Base-by-base conservation (phyloP, 2,113 vertebrate species). In the Ictalurus punctatus region DNA sequence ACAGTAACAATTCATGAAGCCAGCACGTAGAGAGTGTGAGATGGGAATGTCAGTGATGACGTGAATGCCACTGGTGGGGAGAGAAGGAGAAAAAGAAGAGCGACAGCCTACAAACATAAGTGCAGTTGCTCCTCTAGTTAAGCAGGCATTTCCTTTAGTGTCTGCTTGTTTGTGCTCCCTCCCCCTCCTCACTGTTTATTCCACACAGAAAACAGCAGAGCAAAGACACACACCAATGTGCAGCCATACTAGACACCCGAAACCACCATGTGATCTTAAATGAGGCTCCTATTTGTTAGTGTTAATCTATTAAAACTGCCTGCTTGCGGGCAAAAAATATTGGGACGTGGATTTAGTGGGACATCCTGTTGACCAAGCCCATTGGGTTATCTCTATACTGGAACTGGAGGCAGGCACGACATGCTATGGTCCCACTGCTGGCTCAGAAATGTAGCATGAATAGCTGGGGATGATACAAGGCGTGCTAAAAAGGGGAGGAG, bases 91-190 rank as follows among this genome's bases (percentile, higher is more conserved):
- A 92, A 91, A 58, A 87, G 58, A 86, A 83, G 90, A 90, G 87
- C 76, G 81, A 91, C 90, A 89, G 90, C 83, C 69, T 91, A 93
- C 91, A 92, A 94, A 92, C 92, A 94, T 89, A 90, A 89, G 87
- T 90, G 93, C 92, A 91, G 86, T 90, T 89, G 87, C 93, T 89
- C n/a, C 91, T 93, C 92, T 69, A 91, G 88, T 94, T 95, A 95
- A 95, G 93, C 87, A 95, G 95, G 94, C 94, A 96, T 96, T 96
- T 96, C 95, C 95, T 95, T 91, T 89, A 92, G 93, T 93, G 94
- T 92, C 94, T 81, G 84, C 76, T 80, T 90, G 87, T 87, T 84
- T 86, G 74, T 78, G 59, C 86, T 89, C 84, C 81, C 74, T 89
- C 88, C 88, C 65, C 87, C 88, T 87, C 83, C 86, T 87, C 67